phyloP scores from a whole-genome alignment of 2,797 vertebrate genomes.

The Xenops minutus region DNA sequence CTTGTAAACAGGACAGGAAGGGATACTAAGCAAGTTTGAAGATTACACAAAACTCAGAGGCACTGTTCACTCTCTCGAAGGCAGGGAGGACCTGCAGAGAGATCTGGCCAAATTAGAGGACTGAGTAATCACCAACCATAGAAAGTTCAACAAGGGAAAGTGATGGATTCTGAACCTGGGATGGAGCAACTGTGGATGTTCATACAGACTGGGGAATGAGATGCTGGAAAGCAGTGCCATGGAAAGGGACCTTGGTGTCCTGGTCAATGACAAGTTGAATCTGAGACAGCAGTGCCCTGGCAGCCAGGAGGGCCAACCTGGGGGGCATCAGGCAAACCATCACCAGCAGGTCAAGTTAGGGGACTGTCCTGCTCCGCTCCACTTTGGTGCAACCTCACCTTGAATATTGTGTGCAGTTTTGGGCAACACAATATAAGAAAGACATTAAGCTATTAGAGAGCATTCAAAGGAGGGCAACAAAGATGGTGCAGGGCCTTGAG shows the following conservation, averaged over 20 bases:
- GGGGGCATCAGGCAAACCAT: neutral
- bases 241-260: neutral
- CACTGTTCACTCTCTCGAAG: no score
- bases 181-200: neutral
- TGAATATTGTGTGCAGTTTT: no score
- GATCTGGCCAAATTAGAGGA: neutral
- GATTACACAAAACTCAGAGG: neutral
- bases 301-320: neutral
- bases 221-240: neutral
- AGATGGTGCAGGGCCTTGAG: no score
- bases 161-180: neutral
- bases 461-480: no score
- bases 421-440: neutral
- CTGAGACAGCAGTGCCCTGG: neutral
- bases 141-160: no score
- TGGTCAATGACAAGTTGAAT: neutral
- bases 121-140: neutral
- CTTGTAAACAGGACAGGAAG: neutral
- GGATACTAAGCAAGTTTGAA: neutral
- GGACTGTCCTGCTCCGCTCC: neutral
- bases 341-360: rapidly evolving
- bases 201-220: neutral
- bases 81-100: neutral
- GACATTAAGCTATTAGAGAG: neutral
- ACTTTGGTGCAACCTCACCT: neutral